phyloP scores from a whole-genome alignment of 1,140 invertebrate species.

The Polyergus mexicanus region DNA sequence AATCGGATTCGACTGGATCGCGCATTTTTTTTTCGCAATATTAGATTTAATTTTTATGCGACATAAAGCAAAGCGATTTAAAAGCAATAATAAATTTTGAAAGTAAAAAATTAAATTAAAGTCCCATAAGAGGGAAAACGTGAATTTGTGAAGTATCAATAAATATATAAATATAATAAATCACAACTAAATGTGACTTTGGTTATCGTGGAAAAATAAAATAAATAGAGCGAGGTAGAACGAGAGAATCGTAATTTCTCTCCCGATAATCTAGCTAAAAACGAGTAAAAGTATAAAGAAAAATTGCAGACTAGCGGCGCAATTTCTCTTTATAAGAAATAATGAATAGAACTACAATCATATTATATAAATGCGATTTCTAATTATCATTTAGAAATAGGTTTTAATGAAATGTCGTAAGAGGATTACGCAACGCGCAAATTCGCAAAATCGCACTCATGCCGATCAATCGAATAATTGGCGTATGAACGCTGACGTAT shows the following conservation, averaged over 20 bases:
- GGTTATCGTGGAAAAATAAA: constrained; percentile 15
- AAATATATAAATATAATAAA: constrained; percentile 18
- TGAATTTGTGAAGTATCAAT: background rate
- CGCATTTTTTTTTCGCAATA: constrained; percentile 49
- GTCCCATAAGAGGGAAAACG: background rate
- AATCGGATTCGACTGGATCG: constrained; percentile 21
- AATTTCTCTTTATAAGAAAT: background rate
- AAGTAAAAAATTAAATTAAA: constrained; percentile 16
- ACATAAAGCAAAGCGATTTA: constrained; percentile 44
- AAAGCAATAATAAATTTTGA: constrained; percentile 12
- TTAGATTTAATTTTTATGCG: constrained; percentile 63
- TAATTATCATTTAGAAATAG: constrained; percentile 10
- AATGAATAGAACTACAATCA: background rate
- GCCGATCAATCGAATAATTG: constrained; percentile 12
- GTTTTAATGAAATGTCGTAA: constrained; percentile 16
- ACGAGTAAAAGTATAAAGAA: background rate
- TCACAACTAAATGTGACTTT: constrained; percentile 22
- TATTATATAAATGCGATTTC: constrained; percentile 34
- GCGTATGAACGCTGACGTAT: constrained; percentile 10
- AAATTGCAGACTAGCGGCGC: background rate
- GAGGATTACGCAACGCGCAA: background rate
- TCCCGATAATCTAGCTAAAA: background rate
- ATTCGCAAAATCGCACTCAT: background rate
- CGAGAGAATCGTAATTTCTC: constrained; percentile 18
- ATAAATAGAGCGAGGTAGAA: background rate